Conservation (phyloP, 2,888 invertebrate species). For the Euzetes globulus region DNA sequence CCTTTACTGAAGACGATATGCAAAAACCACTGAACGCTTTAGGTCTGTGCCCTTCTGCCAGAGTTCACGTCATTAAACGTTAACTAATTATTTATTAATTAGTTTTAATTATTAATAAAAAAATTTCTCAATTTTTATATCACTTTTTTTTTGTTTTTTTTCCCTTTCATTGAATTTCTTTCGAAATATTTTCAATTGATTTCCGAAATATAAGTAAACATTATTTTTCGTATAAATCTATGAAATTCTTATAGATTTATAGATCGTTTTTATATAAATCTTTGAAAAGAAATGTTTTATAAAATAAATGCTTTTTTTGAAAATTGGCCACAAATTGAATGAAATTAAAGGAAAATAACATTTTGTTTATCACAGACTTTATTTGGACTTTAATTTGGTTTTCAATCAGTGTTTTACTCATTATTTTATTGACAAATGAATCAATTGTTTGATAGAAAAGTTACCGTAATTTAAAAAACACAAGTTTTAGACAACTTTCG, state of each 20-base stretch:
- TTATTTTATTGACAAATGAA: background rate
- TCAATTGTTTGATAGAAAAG: background rate
- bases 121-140: background rate
- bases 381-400: background rate
- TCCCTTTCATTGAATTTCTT: background rate
- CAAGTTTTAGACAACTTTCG: too few species aligned
- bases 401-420: background rate
- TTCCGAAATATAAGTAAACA: background rate
- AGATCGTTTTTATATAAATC: too few species aligned
- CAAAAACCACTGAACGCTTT: slow-evolving; percentile 18
- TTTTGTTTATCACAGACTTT: background rate
- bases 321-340: background rate
- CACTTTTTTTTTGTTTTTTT: background rate
- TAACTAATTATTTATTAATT: background rate
- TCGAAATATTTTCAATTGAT: background rate
- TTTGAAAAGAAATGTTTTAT: too few species aligned
- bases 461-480: too few species aligned
- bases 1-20: slow-evolving; percentile 34
- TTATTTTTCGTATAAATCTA: background rate
- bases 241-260: background rate
- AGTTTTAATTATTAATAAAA: background rate
- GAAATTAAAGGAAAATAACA: background rate
- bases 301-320: background rate
- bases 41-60: slow-evolving; percentile 31
- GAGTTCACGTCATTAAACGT: slow-evolving; percentile 34